Conservation (phyloP, 2,888 invertebrate genomes). For the Erynnis tages region DNA sequence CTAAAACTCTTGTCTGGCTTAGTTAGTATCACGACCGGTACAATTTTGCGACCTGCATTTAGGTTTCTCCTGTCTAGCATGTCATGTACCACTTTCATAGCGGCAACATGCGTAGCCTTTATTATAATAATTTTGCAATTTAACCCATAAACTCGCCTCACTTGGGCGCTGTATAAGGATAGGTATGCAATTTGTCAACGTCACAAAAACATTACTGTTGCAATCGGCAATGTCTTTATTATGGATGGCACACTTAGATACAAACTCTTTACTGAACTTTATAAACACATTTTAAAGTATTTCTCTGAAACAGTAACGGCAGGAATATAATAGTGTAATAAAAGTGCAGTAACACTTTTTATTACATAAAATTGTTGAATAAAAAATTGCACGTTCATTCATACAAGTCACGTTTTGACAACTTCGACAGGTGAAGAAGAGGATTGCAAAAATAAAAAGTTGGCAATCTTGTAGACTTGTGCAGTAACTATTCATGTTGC, state of each 20-base stretch:
- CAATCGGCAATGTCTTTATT: not conserved
- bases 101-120: conserved; percentile 12
- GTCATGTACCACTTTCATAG: conserved; percentile 19
- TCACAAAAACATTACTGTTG: conserved; percentile 10
- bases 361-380: not conserved
- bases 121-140: conserved; percentile 22
- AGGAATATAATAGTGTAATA: conserved; percentile 13
- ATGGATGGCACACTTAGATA: not conserved
- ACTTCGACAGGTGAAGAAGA: conserved; percentile 42
- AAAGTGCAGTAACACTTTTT: conserved; percentile 20
- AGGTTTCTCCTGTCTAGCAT: conserved; percentile 18
- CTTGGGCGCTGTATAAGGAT: conserved; percentile 1
- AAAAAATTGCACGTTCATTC: conserved; percentile 23
- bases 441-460: conserved; percentile 50
- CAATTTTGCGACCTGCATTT: conserved; percentile 10
- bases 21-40: conserved; percentile 9
- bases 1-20: not conserved
- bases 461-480: not conserved
- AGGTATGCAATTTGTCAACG: not conserved
- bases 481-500: conserved; percentile 3
- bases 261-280: not conserved
- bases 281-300: not conserved
- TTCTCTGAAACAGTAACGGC: not conserved
- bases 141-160: conserved; percentile 1
- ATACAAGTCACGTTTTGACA: conserved; percentile 38